Evolutionary conservation across 2,113 vertebrate species (phyloP), one percentile per base, ranked within the genome.

Genomic region (Chroicocephalus ridibundus): DNA sequence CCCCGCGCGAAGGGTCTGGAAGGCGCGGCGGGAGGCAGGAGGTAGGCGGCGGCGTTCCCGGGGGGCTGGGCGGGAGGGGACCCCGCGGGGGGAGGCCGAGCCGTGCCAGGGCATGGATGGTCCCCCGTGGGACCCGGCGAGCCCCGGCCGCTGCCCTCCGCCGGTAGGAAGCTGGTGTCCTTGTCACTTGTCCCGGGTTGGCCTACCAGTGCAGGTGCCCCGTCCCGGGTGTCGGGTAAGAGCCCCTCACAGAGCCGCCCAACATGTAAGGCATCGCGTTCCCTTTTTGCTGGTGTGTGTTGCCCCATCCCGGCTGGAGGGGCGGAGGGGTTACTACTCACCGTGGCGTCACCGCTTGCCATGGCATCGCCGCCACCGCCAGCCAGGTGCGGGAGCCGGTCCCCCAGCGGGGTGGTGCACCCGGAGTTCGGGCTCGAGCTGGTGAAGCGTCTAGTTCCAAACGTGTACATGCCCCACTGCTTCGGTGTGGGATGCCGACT

Each of bases 211-310:
- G 4, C 32, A 6, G 34, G 2, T 15, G 27, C 22, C 34, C 32
- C 29, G 32, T 22, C 3, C 14, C 15, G 51, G 46, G 31, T 27
- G 29, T 17, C 32, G 9, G 4, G 1, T 11, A 6, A 15, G 47
- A 58, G 38, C 38, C 44, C 3, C 4, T 31, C 14, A 3, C 20
- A 24, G 68, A 70, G 62, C 40, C 6, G 1, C 9, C 36, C 34
- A 2, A 1, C 27, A 0, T 7, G 1, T 7, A 61, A 15, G 4
- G 9, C 1, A 0, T 3, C 0, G 0, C 0, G 0, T 5, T 38
- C 26, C 36, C 18, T 17, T 62, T 31, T 16, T 32, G 60, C 46
- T 54, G 47, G 32, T 2, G 4, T 0, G 0, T 2, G 38, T 26
- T 29, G 34, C 61, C 51, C 40, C 2, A 1, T 15, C 47, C 29